These are phyloP conservation scores for Exephanes ischioxanthus DNA, from an alignment of 2,888 invertebrate species.

Conservation along the genomic window DNA sequence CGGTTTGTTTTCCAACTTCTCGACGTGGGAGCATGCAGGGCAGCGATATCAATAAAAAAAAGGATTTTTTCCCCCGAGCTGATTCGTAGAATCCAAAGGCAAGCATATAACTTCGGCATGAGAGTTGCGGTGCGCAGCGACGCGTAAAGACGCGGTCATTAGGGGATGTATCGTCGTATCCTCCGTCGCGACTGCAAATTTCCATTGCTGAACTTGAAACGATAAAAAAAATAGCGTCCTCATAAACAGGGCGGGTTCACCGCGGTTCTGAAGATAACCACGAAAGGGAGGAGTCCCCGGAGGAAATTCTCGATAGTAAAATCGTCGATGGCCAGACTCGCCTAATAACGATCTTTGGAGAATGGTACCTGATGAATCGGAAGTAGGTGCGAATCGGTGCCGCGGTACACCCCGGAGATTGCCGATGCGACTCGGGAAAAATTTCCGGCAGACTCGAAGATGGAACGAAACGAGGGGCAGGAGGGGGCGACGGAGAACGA, in stretches of 20 bases:
- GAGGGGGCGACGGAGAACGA: neutral
- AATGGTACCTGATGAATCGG: slow-evolving; percentile 22
- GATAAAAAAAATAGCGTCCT: slow-evolving; percentile 27
- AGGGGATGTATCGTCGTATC: slow-evolving; percentile 29
- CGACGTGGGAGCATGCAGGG: neutral
- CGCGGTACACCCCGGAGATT: neutral
- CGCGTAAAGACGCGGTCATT: slow-evolving; percentile 23
- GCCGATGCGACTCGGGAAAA: slow-evolving; percentile 9
- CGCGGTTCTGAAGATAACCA: slow-evolving; percentile 11
- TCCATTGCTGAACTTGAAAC: slow-evolving; percentile 16
- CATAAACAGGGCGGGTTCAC: slow-evolving; percentile 35
- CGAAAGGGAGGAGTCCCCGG: slow-evolving; percentile 1
- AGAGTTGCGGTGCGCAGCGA: slow-evolving; percentile 16
- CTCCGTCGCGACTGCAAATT: slow-evolving; percentile 22
- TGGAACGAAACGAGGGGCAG: neutral
- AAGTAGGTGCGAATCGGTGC: slow-evolving; percentile 37
- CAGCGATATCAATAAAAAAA: neutral
- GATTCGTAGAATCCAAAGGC: slow-evolving; percentile 35
- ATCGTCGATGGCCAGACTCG: slow-evolving; percentile 9
- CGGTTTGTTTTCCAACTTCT: neutral
- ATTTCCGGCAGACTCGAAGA: neutral
- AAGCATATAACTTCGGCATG: slow-evolving; percentile 17
- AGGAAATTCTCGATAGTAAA: slow-evolving; percentile 1
- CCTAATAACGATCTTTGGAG: slow-evolving; percentile 31
- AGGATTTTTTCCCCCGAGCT: slow-evolving; percentile 12